Percentiles rank a stretch among this genome's conserved stretches.
These are phyloP conservation scores for Heliocidaris tuberculata DNA, from an alignment of 35 echinoderm and acorn worm species.

Conservation along the genomic window DNA sequence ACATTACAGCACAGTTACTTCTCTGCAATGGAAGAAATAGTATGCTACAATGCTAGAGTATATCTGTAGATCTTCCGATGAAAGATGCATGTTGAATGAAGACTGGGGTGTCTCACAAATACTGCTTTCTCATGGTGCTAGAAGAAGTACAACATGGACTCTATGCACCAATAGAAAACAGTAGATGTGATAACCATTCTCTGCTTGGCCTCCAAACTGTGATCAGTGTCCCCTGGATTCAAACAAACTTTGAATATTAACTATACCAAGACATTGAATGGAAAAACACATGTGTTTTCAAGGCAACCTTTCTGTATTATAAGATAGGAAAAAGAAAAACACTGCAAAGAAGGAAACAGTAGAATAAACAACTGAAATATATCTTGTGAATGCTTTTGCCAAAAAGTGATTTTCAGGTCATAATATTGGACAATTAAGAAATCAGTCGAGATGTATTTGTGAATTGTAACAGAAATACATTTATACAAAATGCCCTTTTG, in stretches of 20 bases:
- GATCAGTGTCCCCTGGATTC: background rate
- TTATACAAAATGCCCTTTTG: too few species aligned
- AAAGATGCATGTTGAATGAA: background rate
- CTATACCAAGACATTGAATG: background rate
- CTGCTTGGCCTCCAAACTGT: background rate
- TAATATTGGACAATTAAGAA: too few species aligned
- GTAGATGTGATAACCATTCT: constrained; percentile 9
- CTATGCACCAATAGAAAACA: constrained; percentile 42
- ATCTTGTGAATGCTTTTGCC: too few species aligned
- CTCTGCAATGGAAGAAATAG: background rate
- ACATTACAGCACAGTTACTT: background rate
- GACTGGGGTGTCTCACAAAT: constrained; percentile 13
- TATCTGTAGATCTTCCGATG: background rate
- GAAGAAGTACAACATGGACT: constrained; percentile 27
- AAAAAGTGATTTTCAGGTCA: too few species aligned
- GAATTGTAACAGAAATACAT: too few species aligned
- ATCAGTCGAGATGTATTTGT: too few species aligned
- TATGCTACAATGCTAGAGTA: background rate
- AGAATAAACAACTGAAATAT: too few species aligned
- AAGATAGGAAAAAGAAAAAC: too few species aligned
- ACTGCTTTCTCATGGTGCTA: constrained; percentile 45
- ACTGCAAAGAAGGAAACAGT: too few species aligned
- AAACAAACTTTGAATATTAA: too few species aligned
- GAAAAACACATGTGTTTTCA: too few species aligned
- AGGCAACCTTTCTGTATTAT: too few species aligned